phyloP scores from a whole-genome alignment of 2,797 vertebrate genomes.

The Onychomys leucogaster region DNA sequence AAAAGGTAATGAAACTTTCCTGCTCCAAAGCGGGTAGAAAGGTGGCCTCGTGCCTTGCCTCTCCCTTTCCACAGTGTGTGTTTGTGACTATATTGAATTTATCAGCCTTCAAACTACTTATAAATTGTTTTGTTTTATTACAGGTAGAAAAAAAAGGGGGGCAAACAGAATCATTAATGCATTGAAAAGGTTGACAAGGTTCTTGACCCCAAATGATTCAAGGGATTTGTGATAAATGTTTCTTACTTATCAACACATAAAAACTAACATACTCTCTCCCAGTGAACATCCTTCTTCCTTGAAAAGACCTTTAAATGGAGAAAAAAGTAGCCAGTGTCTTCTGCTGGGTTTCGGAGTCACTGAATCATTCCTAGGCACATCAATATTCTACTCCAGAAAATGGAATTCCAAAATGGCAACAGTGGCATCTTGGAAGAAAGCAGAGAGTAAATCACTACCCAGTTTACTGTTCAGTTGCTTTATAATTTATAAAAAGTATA shows the following conservation, averaged over 20 bases:
- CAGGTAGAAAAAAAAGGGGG: not conserved
- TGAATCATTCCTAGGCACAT: not conserved
- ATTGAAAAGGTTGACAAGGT: not conserved
- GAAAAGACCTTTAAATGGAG: not conserved
- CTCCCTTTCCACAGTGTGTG: not conserved
- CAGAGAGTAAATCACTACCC: not conserved
- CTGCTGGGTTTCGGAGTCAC: not conserved
- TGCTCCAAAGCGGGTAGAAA: not conserved
- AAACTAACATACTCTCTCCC: not conserved
- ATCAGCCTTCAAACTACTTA: not conserved
- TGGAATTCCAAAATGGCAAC: not conserved
- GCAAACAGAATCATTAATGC: slow-evolving; percentile 6
- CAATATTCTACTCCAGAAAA: not conserved
- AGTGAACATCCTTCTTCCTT: not conserved
- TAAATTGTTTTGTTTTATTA: slow-evolving; percentile 38
- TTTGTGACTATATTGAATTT: slow-evolving; percentile 7
- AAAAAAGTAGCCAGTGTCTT: not conserved
- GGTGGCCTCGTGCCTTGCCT: not conserved
- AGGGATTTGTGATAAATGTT: slow-evolving; percentile 15
- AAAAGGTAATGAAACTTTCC: slow-evolving; percentile 7
- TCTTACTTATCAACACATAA: not conserved
- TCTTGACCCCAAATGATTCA: not conserved
- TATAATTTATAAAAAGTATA: not conserved
- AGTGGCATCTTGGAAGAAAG: not conserved
- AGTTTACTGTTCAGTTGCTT: not conserved